These are phyloP conservation scores for Poeciliopsis retropinna DNA, from an alignment of 2,113 vertebrate genomes.

Conservation along the genomic window DNA sequence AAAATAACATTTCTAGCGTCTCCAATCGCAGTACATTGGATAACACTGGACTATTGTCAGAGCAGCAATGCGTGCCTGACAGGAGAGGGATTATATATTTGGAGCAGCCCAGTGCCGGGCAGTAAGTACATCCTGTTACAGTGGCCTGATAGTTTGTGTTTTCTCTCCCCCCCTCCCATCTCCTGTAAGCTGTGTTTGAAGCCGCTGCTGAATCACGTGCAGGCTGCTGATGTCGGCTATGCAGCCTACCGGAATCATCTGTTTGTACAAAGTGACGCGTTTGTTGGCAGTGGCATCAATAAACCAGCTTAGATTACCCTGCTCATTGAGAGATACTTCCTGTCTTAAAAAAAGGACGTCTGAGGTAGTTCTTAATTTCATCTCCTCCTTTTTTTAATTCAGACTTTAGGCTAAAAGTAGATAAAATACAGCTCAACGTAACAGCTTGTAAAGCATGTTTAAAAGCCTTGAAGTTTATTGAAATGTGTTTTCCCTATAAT, in stretches of 20 bases:
- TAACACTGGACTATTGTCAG: conserved; percentile 21
- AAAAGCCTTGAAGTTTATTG: no score
- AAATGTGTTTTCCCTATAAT: no score
- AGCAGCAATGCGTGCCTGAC: conserved; percentile 20
- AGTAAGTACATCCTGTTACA: conserved; percentile 68
- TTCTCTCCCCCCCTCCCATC: conserved; percentile 6
- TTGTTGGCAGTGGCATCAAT: conserved; percentile 21
- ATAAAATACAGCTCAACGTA: no score
- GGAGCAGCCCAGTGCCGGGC: conserved; percentile 12
- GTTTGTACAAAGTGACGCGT: conserved; percentile 56
- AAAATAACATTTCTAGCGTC: background rate
- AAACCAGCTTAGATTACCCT: background rate
- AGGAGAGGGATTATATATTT: conserved; percentile 55
- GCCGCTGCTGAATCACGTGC: conserved; percentile 63
- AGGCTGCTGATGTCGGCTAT: conserved; percentile 38
- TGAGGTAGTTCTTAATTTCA: conserved; percentile 7
- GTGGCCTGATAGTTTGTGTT: conserved; percentile 50
- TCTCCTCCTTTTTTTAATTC: background rate
- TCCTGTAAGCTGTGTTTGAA: conserved; percentile 43
- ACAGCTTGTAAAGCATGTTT: no score
- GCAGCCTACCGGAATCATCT: conserved; percentile 51
- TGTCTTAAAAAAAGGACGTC: background rate
- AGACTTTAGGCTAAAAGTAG: no score
- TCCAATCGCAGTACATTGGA: background rate
- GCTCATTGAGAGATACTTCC: background rate